Conservation (phyloP, 2,888 invertebrate species). For the Ennomos quercinarius region DNA sequence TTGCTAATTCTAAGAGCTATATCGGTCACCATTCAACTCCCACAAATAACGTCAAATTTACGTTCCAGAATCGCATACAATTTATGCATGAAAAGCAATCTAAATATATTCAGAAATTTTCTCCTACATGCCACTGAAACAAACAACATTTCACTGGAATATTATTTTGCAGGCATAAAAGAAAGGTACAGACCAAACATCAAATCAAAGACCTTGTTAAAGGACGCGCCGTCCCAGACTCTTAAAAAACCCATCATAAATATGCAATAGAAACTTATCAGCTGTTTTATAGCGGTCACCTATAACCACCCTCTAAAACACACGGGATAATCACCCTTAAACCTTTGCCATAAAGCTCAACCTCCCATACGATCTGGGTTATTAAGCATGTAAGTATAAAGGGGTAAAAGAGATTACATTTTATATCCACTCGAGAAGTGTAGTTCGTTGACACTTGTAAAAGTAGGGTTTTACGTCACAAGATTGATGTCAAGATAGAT, state of each 20-base stretch:
- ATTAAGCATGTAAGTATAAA: constrained; percentile 18
- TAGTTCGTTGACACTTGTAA: constrained; percentile 26
- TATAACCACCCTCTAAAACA: constrained; percentile 4
- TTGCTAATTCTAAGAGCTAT: too few relatives aligned
- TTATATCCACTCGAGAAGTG: constrained; percentile 20
- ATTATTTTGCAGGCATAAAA: too few relatives aligned
- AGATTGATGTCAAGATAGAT: constrained; percentile 6
- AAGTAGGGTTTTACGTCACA: constrained; percentile 11
- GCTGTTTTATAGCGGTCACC: constrained; percentile 31
- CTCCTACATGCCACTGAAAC: too few relatives aligned
- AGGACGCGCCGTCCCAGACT: constrained; percentile 19
- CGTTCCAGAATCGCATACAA: too few relatives aligned
- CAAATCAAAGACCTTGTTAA: constrained; percentile 21
- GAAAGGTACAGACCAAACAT: background rate
- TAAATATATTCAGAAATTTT: too few relatives aligned
- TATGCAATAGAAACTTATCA: constrained; percentile 38
- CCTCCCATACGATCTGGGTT: background rate
- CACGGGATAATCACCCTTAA: constrained; percentile 23
- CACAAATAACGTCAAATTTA: too few relatives aligned
- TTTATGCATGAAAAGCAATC: too few relatives aligned
- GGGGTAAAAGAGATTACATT: constrained; percentile 21
- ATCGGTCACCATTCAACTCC: too few relatives aligned
- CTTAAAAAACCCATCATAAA: constrained; percentile 34
- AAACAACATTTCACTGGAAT: too few relatives aligned
- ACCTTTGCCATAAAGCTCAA: background rate